Base-by-base conservation (phyloP, 2,797 vertebrate genomes). In the Heliangelus exortis region DNA sequence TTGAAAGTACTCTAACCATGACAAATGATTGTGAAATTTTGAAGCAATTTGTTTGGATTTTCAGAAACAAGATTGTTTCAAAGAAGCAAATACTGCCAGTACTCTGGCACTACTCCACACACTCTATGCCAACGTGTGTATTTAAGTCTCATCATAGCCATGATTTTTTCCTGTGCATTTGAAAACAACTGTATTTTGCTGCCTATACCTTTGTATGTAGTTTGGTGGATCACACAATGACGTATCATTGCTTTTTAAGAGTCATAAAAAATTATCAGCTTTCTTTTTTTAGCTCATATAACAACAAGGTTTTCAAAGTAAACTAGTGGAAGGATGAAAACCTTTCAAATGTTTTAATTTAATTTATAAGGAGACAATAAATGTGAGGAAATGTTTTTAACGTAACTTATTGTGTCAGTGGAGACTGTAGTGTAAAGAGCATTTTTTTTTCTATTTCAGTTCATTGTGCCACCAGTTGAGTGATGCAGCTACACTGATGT, bases 321-420 rank as follows among this genome's bases (percentile, higher is more conserved):
- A 68, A 45, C 3, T 15, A 48, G 53, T 62, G 45, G 72, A 90
- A 74, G 34, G 73, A 82, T 63, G 57, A 88, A 92, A 87, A 90
- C 7, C 9, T 57, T 68, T n/a, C 26, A 43, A 53, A 59, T 61
- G 23, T 54, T 92, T 90, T 73, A 89, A 83, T 91, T 92, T 54
- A 3, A 91, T 88, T 90, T 81, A 39, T 62, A 71, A 68, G 66
- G 48, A 58, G 34, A 87, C 68, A 93, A 71, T 80, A 93, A 89
- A 62, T 47, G 25, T 12, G 45, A 92, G 68, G 84, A 93, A 89
- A 53, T 85, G 13, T 47, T 57, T 93, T 79, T 53, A 78, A 62
- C 2, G 1, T 17, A 68, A 65, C 50, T 58, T 72, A 61, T 29
- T 93, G 13, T 86, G 69, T 69, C 57, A 75, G 58, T 59, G 55